A percentile compares a stretch with the other conserved stretches of the same genome.
These are phyloP conservation scores for Chitala chitala DNA, from an alignment of 2,113 vertebrate genomes.

Conservation along the genomic window DNA sequence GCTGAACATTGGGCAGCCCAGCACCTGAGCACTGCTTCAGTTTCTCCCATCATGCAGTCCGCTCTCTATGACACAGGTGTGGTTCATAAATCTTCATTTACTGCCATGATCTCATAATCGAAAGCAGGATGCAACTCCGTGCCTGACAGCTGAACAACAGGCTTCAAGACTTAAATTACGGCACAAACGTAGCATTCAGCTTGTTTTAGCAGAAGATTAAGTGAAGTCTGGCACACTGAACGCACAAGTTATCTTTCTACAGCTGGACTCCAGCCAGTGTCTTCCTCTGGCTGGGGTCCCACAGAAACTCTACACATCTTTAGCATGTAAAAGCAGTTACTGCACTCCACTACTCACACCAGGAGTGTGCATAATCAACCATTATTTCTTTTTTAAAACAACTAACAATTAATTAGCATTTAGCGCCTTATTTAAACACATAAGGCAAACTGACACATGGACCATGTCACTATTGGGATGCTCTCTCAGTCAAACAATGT, in stretches of 20 bases:
- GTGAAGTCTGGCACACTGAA: neutral
- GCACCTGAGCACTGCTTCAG: neutral
- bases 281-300: neutral
- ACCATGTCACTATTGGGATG: too few species aligned
- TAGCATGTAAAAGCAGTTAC: neutral
- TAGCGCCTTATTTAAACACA: too few species aligned
- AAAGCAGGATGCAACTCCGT: neutral
- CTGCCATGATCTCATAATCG: slow-evolving; percentile 10
- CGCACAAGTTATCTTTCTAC: neutral
- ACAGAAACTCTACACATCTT: neutral
- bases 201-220: neutral
- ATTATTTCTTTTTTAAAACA: too few species aligned
- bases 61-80: neutral
- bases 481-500: too few species aligned
- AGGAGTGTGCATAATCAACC: too few species aligned
- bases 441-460: too few species aligned
- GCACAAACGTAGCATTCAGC: neutral
- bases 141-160: neutral
- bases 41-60: neutral
- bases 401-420: neutral
- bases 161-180: neutral
- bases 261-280: neutral
- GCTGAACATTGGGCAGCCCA: too few species aligned
- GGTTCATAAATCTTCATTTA: slow-evolving; percentile 11
- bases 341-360: too few species aligned